phyloP scores from a whole-genome alignment of 64 coral and sea anemone species.

The Dendrophyllia cribrosa region DNA sequence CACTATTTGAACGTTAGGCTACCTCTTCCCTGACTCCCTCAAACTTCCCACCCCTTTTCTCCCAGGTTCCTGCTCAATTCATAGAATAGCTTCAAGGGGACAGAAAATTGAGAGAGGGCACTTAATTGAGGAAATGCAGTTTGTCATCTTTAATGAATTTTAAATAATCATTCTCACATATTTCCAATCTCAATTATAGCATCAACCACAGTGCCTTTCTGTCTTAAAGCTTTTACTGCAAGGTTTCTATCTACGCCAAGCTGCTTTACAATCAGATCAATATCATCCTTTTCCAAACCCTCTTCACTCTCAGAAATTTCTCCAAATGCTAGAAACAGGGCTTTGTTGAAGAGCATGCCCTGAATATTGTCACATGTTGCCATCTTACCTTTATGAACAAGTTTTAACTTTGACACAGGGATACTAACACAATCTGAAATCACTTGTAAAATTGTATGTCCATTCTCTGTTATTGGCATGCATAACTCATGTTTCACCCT shows the following conservation, averaged over 20 bases:
- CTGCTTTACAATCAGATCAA: slow-evolving; percentile 90
- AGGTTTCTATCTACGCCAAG: slow-evolving; percentile 93
- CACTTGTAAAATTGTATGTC: slow-evolving; percentile 47
- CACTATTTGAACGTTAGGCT: too few species aligned
- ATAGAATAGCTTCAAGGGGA: too few species aligned
- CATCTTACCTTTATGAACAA: slow-evolving; percentile 93
- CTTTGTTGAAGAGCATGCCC: slow-evolving; percentile 51
- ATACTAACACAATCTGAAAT: slow-evolving; percentile 78
- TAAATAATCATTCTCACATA: neutral
- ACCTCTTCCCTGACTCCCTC: too few species aligned
- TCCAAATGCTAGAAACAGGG: slow-evolving; percentile 93
- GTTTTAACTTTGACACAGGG: slow-evolving; percentile 76
- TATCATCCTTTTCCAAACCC: slow-evolving; percentile 72
- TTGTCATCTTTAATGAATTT: too few species aligned
- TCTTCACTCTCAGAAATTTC: slow-evolving; percentile 91
- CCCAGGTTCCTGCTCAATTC: too few species aligned
- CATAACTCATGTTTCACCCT: slow-evolving; percentile 76
- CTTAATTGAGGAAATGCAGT: too few species aligned
- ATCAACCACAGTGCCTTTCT: slow-evolving; percentile 85
- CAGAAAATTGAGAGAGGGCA: too few species aligned
- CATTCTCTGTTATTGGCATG: neutral
- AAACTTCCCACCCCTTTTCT: too few species aligned
- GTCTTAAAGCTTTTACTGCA: slow-evolving; percentile 77
- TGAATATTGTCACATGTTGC: slow-evolving; percentile 61
- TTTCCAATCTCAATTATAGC: slow-evolving; percentile 97